Base-by-base conservation (phyloP, 2,888 invertebrate species). In the Drosophila austrosaltans region DNA sequence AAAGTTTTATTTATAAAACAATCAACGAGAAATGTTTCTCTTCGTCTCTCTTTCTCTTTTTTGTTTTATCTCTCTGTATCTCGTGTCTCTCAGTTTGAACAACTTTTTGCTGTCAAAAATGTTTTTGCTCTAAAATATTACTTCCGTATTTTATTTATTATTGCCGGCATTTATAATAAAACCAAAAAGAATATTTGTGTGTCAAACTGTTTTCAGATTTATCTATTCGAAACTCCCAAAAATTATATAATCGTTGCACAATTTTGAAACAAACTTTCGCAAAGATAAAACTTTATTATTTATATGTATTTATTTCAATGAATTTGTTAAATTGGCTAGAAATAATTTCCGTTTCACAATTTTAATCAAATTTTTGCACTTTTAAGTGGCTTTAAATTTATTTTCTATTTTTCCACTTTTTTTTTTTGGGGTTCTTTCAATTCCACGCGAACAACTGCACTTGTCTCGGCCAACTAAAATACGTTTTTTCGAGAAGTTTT, bases 381-480 rank as follows among this genome's bases (percentile, higher is more conserved):
- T 10, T 42, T 10, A 5, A 48, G 25, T 7, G 48, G 48, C 25
- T 53, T 10, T 32, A 22, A 59, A 28, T 54, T n/a, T 22, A 12
- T 10, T 30, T 48, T 30, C 32, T 58, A 39, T 22, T 36, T 57
- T 28, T 42, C 42, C 39, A 54, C 53, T 61, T 56, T 60, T 40
- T 66, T 69, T 69, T 64, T 71, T 59, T 74, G 57, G 10, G 60
- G 66, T 74, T 70, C 61, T 63, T 69, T 66, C 72, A 76, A 83
- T 81, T 81, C 86, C 83, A 86, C 88, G 71, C 84, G 81, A 25
- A 25, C 48, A 48, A 76, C 79, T 81, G 86, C 86, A 81, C 70
- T 75, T 73, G 84, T 78, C 82, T 83, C 77, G 73, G 56, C 53
- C 81, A 74, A 87, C 83, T 83, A 72, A 85, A 85, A 87, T 77